Evolutionary conservation across 2,888 invertebrate genomes (phyloP).

Genomic region (Leucophenga maculata): DNA sequence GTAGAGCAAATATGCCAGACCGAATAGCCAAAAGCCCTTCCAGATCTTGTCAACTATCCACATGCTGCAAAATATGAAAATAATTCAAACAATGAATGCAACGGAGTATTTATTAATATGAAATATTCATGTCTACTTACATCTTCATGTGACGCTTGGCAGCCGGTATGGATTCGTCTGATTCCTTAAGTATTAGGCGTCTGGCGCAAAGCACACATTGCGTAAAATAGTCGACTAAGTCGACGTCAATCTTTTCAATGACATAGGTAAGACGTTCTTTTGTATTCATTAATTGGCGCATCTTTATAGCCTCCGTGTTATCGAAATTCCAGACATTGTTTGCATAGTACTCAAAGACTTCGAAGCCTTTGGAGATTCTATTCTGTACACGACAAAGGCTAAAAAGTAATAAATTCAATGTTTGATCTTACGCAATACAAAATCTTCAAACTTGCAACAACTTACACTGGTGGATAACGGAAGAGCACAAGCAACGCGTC

Average conservation of each 20-base stretch:
- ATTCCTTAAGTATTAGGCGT: constrained; percentile 86
- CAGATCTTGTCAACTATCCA: constrained; percentile 86
- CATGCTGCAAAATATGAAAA: constrained; percentile 79
- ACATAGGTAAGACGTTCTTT: constrained; percentile 79
- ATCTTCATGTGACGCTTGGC: constrained; percentile 85
- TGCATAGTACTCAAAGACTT: constrained; percentile 92
- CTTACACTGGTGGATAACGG: constrained; percentile 92
- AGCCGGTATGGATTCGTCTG: constrained; percentile 84
- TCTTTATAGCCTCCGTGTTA: constrained; percentile 77
- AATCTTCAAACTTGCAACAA: constrained; percentile 57
- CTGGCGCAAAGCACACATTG: constrained; percentile 87
- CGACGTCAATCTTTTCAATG: constrained; percentile 78
- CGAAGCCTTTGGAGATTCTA: constrained; percentile 88
- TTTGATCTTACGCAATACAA: background rate
- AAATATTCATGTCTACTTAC: constrained; percentile 74
- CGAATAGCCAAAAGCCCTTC: constrained; percentile 78
- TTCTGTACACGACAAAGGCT: constrained; percentile 88
- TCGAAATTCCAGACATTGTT: constrained; percentile 93
- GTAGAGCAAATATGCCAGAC: constrained; percentile 74
- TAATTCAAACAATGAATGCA: background rate
- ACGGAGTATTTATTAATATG: background rate
- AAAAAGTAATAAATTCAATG: background rate
- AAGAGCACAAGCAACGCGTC: constrained; percentile 84
- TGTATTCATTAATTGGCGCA: constrained; percentile 78
- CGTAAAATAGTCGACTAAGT: constrained; percentile 86